Evolutionary conservation across 2,888 invertebrate genomes (phyloP), one percentile per base, ranked within the genome.

Genomic region (Brenthis daphne): DNA sequence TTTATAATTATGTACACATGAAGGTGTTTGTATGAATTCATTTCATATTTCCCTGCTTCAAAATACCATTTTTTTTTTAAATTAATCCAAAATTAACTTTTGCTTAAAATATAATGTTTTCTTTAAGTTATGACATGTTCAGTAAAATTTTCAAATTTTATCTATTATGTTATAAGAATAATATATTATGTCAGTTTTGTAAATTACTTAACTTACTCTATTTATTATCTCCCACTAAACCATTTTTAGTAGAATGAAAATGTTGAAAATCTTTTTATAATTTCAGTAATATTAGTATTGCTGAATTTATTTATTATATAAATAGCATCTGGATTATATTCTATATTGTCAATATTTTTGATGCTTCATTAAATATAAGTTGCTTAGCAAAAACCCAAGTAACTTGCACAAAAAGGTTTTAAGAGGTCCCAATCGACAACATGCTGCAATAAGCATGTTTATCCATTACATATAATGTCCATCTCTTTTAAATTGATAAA

Each of bases 1-100:
- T 69, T 68, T 71, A 70, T 73, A 71, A 66, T 73, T 77, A 78
- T 76, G 73, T 78, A 78, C 76, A 77, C 74, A 74, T 75, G 70
- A 70, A 69, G 57, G 68, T 67, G 69, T 12, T 48, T 53, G 50
- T 53, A 57, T 47, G 64, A 54, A 43, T 67, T 67, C 37, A 24
- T 47, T 56, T 63, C 63, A 63, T 53, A 53, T 53, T 63, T 63
- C 63, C 63, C 37, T 61, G 50, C 54, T 56, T 61, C 33, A 43
- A 50, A 61, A 61, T 20, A 54, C 14, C 13, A 55, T 12, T 16
- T 37, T 37, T 33, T 37, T 51, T 16, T 29, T 33, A 33, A 47
- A 43, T 54, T 4, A 60, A 47, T n/a, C 54, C 33, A 50, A 50
- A 29, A 12, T 29, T 4, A 60, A 60, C 50, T 50, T 50, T 12